Evolutionary conservation across 2,113 vertebrate genomes (phyloP), one percentile per base, ranked within the genome.

Genomic region (Cynopterus brachyotis): DNA sequence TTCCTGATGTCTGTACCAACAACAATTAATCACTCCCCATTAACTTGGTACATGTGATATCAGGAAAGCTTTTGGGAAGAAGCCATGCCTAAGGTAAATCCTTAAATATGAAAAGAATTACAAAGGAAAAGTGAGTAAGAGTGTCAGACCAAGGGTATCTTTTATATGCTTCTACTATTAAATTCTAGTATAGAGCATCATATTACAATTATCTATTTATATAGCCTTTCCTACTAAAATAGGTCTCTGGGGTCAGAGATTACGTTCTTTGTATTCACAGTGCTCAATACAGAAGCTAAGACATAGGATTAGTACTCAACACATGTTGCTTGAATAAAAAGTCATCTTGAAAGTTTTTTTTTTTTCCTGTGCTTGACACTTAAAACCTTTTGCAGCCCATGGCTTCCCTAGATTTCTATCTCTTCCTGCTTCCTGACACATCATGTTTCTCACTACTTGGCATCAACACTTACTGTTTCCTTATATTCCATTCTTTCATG

Each of bases 61-160:
- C 47, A 75, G 26, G 8, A 91, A 76, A 22, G 88, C 47, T 70
- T 96, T 92, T 26, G 11, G 20, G 62, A 93, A 91, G 73, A 93
- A 76, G 16, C 6, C 45, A 53, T n/a, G 26, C 24, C 30, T 72
- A 94, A 59, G 22, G 47, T 30, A 75, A 96, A 94, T 72, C 17
- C 45, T 83, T 72, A 79, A 92, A 55, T 70, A 50, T 9, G 30
- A 81, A 35, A 5, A 90, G n/a, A 32, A 75, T 37, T 67, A 70
- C 32, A 1, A 17, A 50, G 67, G n/a, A 53, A 89, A 70, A 60
- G 6, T 5, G 9, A 45, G 1, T 45, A 35, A 62, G 15, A 67
- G 22, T 67, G 83, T 19, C 30, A 89, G 20, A 50, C 9, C 30
- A 73, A 60, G 17, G 78, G 2, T 35, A 73, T 30, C 57, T 94